Evolutionary conservation across 2,888 invertebrate species (phyloP), one percentile per base, ranked within the genome.

Genomic region (Cantharis lateralis): DNA sequence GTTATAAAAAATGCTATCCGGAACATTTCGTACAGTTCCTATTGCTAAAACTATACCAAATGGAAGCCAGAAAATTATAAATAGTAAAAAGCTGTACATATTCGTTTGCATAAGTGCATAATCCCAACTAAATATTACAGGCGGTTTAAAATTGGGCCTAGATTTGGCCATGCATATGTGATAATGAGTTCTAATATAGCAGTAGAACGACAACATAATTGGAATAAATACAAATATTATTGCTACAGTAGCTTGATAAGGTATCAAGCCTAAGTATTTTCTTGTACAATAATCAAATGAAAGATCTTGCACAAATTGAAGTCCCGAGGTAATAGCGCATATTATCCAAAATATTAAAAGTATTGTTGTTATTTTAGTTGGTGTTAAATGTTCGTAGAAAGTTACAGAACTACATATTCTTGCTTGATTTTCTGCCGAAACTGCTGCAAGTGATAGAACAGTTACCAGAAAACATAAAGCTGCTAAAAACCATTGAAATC

Each of bases 241-340:
- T 0, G 90, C 90, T 0, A 93, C 91, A 1, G 89, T 83, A 0
- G 90, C 85, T 79, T 93, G 91, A 81, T 92, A 93, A 72, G 89
- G 88, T 15, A 89, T 88, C 79, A 93, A 88, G 0, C 92, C 92
- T 48, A 85, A 80, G 80, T 91, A 89, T 32, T 87, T 86, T 3
- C 93, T 89, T 10, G 89, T 89, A 85, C 95, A 95, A 83, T 94
- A 93, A 82, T 94, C 93, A 74, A 93, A 93, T 20, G 93, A 93
- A 0, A 92, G 85, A 11, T 90, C 89, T 24, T 91, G 85, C 62
- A 90, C 89, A 69, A 93, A 92, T 80, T 95, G 95, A 0, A 92
- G 83, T 0, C 90, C 91, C 0, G 93, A 92, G 5, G 91, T 88
- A 1, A 88, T 82, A 0, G 90, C 88, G 68, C 93, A 90, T 11